These are phyloP conservation scores for Sardina pilchardus DNA, from an alignment of 2,113 vertebrate species.

Conservation along the genomic window DNA sequence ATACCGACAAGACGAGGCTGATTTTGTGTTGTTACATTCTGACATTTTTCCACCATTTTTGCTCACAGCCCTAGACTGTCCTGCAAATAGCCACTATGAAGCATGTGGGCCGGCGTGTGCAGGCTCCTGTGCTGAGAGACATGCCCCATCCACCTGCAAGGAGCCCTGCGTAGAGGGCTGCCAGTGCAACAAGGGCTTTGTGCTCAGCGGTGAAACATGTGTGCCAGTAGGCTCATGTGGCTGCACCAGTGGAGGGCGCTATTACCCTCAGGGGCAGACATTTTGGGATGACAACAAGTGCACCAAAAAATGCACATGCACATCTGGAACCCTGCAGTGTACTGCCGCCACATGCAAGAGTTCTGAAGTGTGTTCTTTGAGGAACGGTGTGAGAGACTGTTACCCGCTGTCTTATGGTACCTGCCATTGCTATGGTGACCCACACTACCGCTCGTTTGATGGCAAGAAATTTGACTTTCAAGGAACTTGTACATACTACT, in stretches of 20 bases:
- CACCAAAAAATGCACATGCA: constrained; percentile 47
- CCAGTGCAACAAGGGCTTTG: constrained; percentile 57
- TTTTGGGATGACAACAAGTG: constrained; percentile 54
- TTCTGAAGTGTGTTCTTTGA: constrained; percentile 61
- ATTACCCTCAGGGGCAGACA: constrained; percentile 28
- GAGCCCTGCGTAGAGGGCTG: constrained; percentile 58
- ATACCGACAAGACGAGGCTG: too few species aligned
- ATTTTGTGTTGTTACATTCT: too few species aligned
- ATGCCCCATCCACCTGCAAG: constrained; percentile 45
- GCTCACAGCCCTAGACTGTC: constrained; percentile 56
- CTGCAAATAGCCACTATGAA: constrained; percentile 60
- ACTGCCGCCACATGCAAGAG: constrained; percentile 27
- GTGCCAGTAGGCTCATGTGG: constrained; percentile 53
- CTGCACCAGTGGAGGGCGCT: constrained; percentile 43
- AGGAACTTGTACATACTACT: constrained; percentile 57
- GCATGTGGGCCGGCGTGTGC: constrained; percentile 59
- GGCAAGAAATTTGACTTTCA: constrained; percentile 54
- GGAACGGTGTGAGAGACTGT: constrained; percentile 64
- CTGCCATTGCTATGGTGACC: constrained; percentile 50
- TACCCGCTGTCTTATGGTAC: constrained; percentile 54
- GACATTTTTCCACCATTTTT: background rate
- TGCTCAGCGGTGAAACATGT: constrained; percentile 56
- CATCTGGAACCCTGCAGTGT: constrained; percentile 41
- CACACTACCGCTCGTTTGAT: constrained; percentile 57
- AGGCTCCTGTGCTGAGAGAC: constrained; percentile 48